These are phyloP conservation scores for Parasteatoda tepidariorum DNA, from an alignment of 1,140 invertebrate species.

Conservation along the genomic window DNA sequence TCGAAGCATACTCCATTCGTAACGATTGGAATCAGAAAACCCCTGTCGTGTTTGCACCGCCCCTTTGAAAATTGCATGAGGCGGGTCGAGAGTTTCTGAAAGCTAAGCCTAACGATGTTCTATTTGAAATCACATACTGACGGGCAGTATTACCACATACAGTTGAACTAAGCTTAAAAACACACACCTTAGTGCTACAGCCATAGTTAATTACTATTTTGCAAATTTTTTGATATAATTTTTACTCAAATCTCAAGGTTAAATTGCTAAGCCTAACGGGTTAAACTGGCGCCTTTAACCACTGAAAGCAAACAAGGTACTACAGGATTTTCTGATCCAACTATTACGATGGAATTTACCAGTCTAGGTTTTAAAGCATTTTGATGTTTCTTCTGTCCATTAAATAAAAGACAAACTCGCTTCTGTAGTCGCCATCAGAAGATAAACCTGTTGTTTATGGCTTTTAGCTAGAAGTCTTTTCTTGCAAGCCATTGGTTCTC, in stretches of 20 bases:
- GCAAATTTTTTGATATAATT: no score
- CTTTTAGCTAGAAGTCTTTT: constrained; percentile 33
- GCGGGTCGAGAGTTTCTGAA: neutral
- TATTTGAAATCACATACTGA: no score
- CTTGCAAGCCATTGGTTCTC: constrained; percentile 55
- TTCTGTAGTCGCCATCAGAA: constrained; percentile 52
- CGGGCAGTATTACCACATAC: no score
- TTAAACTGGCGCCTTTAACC: constrained; percentile 47
- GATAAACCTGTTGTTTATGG: constrained; percentile 61
- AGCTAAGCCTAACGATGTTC: constrained; percentile 35
- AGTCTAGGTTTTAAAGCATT: constrained; percentile 61
- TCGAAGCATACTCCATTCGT: constrained; percentile 30
- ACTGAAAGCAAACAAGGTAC: constrained; percentile 48
- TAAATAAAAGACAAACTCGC: constrained; percentile 59
- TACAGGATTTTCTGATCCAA: constrained; percentile 49
- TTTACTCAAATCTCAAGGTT: no score
- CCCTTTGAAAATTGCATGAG: constrained; percentile 27
- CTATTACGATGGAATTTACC: constrained; percentile 59
- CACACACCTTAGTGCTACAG: no score
- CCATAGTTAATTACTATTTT: no score
- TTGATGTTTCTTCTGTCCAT: constrained; percentile 60
- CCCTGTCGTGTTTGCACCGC: constrained; percentile 21
- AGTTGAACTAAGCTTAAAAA: no score
- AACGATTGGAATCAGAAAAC: constrained; percentile 31
- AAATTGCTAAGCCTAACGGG: constrained; percentile 31